These are phyloP conservation scores for Gisinianus flammeolus DNA, from an alignment of 2,888 invertebrate species.

Conservation along the genomic window DNA sequence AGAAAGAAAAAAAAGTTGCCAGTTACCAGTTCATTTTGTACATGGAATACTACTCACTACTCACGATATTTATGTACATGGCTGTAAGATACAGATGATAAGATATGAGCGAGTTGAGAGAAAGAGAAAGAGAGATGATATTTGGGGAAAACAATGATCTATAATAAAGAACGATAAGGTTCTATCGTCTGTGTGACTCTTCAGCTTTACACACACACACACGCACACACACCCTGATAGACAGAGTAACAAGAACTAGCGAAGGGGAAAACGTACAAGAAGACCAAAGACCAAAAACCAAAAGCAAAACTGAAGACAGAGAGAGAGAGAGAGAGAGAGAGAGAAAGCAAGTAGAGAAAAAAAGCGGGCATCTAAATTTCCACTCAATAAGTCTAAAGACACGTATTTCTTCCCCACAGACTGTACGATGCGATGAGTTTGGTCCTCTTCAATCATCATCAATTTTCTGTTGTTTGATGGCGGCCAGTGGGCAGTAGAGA, in stretches of 20 bases:
- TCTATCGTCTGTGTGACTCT: not conserved
- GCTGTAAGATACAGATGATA: not conserved
- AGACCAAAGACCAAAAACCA: too few relatives aligned
- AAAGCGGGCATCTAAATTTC: constrained; percentile 9
- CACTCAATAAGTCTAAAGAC: constrained; percentile 32
- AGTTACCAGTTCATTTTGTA: too few relatives aligned
- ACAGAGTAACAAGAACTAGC: not conserved
- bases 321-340: too few relatives aligned
- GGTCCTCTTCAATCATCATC: constrained; percentile 43
- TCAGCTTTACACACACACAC: not conserved
- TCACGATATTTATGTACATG: too few relatives aligned
- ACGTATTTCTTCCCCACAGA: constrained; percentile 18
- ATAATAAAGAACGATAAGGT: constrained; percentile 25
- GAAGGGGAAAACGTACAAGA: not conserved
- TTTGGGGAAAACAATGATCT: constrained; percentile 17
- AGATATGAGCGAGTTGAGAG: not conserved
- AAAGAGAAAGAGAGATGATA: constrained; percentile 1
- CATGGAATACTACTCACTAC: too few relatives aligned
- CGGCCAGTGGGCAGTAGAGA: not conserved
- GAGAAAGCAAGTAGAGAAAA: not conserved
- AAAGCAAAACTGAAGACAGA: too few relatives aligned
- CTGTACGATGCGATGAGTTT: not conserved
- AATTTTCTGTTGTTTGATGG: constrained; percentile 37
- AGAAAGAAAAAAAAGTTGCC: not conserved
- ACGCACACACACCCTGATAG: not conserved